Conservation (phyloP, 2,113 vertebrate species). For the Bungarus multicinctus region DNA sequence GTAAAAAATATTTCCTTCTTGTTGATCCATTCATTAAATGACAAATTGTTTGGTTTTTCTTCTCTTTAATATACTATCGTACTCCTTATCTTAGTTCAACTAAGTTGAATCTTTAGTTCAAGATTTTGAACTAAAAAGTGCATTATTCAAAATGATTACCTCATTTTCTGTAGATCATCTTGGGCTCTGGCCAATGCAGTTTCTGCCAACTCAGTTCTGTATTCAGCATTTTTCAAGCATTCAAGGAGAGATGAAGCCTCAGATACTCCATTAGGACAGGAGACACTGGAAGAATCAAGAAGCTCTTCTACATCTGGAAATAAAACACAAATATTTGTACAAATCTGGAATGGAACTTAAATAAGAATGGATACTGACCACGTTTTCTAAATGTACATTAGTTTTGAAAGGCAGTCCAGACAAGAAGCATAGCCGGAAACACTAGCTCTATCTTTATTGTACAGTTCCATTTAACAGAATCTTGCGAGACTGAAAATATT, state of each 20-base stretch:
- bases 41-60: background rate
- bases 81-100: background rate
- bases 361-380: background rate
- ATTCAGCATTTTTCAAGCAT: slow-evolving; percentile 74
- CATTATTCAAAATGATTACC: slow-evolving; percentile 62
- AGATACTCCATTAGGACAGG: slow-evolving; percentile 49
- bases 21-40: background rate
- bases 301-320: slow-evolving; percentile 85
- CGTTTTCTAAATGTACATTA: background rate
- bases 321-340: background rate
- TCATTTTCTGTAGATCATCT: slow-evolving; percentile 89
- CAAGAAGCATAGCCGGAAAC: background rate
- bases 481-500: background rate
- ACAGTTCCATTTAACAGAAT: background rate
- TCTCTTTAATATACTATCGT: background rate
- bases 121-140: background rate
- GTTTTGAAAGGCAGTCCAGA: background rate
- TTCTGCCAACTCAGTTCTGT: slow-evolving; percentile 76
- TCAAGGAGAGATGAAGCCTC: slow-evolving; percentile 60
- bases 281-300: slow-evolving; percentile 46
- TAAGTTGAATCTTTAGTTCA: too few species aligned
- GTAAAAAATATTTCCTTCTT: background rate
- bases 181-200: slow-evolving; percentile 78
- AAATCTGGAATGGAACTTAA: background rate
- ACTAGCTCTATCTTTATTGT: background rate